Evolutionary conservation across 2,888 invertebrate genomes (phyloP), one percentile per base, ranked within the genome.

Genomic region (Malthinus flaveolus): DNA sequence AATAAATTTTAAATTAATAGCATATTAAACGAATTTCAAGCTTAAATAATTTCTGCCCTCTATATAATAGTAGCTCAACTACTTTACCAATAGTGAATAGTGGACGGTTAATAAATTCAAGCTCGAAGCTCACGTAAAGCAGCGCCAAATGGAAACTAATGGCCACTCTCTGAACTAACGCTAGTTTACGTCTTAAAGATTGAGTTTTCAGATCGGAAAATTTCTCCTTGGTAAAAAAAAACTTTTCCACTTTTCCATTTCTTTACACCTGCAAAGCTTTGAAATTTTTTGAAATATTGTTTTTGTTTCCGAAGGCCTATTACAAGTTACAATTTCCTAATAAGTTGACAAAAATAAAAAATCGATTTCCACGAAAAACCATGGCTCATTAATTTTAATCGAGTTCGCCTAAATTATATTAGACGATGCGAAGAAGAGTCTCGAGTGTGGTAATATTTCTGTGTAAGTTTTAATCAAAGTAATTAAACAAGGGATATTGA

Each of bases 51-150:
- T 61, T 55, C 58, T 66, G 73, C 76, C 76, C 68, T 72, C 75
- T 76, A 69, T 68, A 65, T 60, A 68, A 68, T 72, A 73, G 70
- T 71, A 72, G 75, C 69, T 65, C 62, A 75, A 69, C 70, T 72
- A 68, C 47, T 49, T 49, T 48, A 45, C 33, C 32, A 48, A 58
- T 58, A 53, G 58, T 58, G 42, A 35, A 58, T 53, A 53, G 53
- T 49, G 47, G 3, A 23, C 23, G 36, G 44, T 31, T 55, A 33
- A 55, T 55, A 48, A 42, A 49, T 48, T 32, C 9, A 34, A 55
- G 48, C 54, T 55, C 39, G 42, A 54, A 54, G 48, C 48, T 49
- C 31, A 32, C 36, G n/a, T 53, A 15, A 37, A 10, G 33, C 31
- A 54, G 47, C 53, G 53, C 47, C 47, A 37, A 46, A 12, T 44